Evolutionary conservation across 2,888 invertebrate species (phyloP).

Genomic region (Melangyna quadrimaculata): DNA sequence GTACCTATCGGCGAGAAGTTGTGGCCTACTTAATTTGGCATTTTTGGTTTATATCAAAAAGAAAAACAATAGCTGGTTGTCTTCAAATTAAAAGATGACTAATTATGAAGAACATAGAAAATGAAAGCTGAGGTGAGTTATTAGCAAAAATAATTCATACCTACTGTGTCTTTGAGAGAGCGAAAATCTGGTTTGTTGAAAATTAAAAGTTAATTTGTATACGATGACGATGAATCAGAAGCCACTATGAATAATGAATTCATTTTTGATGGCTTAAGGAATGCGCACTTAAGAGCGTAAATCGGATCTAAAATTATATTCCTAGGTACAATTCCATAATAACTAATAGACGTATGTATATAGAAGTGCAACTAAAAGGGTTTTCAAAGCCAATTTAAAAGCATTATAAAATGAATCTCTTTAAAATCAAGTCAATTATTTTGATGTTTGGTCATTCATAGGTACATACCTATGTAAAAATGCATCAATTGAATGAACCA

Average conservation of each 20-base stretch:
- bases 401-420: too few relatives aligned
- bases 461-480: too few relatives aligned
- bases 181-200: background rate
- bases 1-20: background rate
- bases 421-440: too few relatives aligned
- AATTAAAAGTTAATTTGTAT: background rate
- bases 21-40: slow-evolving; percentile 5
- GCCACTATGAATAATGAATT: background rate
- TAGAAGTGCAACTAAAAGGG: too few relatives aligned
- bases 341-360: too few relatives aligned
- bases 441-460: too few relatives aligned
- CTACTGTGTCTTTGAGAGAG: background rate
- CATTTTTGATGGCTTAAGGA: too few relatives aligned
- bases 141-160: background rate
- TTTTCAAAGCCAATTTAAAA: too few relatives aligned
- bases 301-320: too few relatives aligned
- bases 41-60: background rate
- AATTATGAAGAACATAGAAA: slow-evolving; percentile 7
- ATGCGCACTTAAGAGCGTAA: too few relatives aligned
- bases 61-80: background rate
- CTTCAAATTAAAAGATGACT: slow-evolving; percentile 42
- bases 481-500: too few relatives aligned
- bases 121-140: slow-evolving; percentile 53
- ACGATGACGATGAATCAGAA: background rate
- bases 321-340: too few relatives aligned